Evolutionary conservation across 1,140 invertebrate species (phyloP).

Genomic region (Hetaerina americana): DNA sequence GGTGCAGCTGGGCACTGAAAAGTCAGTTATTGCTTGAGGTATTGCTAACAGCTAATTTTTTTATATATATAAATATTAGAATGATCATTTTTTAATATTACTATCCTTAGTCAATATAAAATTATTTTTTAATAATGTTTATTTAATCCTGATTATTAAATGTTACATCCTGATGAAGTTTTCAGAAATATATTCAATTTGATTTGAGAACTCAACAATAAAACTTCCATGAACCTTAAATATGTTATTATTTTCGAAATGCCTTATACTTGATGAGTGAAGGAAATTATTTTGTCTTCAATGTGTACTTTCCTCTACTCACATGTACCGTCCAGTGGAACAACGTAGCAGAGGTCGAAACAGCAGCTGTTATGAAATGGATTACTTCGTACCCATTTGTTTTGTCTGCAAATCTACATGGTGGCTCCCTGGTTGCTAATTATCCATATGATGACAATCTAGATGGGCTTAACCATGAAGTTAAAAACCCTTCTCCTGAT

Average conservation of each 20-base stretch:
- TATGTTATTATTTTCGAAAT: background rate
- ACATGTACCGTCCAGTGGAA: constrained; percentile 39
- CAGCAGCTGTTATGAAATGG: constrained; percentile 85
- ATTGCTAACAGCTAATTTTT: no score
- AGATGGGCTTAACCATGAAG: constrained; percentile 13
- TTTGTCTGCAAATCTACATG: constrained; percentile 91
- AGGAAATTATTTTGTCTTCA: background rate
- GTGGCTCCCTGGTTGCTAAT: constrained; percentile 85
- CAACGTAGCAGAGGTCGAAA: constrained; percentile 63
- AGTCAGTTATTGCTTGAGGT: no score
- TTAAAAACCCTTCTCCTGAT: constrained; percentile 57
- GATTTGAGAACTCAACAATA: no score
- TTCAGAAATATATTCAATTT: no score
- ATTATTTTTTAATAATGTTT: no score
- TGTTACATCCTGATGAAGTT: no score
- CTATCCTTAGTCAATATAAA: no score
- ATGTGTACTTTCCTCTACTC: background rate
- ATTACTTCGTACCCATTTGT: constrained; percentile 77
- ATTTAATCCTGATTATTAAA: no score
- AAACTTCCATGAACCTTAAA: background rate
- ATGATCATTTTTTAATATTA: no score
- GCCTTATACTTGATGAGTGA: background rate
- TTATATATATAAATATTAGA: no score
- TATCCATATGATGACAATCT: constrained; percentile 79
- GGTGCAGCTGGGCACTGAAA: no score